Evolutionary conservation across 2,113 vertebrate species (phyloP).

Genomic region (Hirundichthys speculiger): DNA sequence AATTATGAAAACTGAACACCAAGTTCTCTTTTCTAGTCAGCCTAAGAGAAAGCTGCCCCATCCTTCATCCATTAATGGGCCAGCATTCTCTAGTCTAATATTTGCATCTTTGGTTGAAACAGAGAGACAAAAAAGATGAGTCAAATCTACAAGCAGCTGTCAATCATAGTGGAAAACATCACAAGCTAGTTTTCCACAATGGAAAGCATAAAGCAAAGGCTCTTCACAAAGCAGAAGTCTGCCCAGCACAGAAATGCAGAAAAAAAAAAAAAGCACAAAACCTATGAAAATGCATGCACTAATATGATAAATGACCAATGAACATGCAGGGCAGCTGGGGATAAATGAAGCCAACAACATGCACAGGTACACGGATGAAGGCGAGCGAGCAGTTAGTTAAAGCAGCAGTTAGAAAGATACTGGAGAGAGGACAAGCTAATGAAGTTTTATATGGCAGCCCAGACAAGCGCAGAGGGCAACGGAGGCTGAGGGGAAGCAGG

Average conservation of each 20-base stretch:
- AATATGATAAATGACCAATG: constrained; percentile 8
- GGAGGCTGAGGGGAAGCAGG: constrained; percentile 68
- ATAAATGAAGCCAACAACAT: constrained; percentile 33
- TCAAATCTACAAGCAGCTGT: too few species aligned
- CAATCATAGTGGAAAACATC: too few species aligned
- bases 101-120: neutral
- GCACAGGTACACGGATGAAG: constrained; percentile 38
- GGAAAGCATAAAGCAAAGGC: constrained; percentile 11
- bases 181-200: too few species aligned
- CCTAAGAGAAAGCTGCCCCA: neutral
- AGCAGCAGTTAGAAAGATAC: constrained; percentile 49
- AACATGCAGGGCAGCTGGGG: constrained; percentile 34
- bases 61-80: neutral
- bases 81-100: neutral
- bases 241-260: constrained; percentile 21
- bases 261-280: constrained; percentile 4
- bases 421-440: constrained; percentile 20
- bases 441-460: constrained; percentile 47
- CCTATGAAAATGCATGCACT: constrained; percentile 4
- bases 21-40: neutral
- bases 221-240: constrained; percentile 1
- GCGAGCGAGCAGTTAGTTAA: constrained; percentile 53
- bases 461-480: constrained; percentile 50
- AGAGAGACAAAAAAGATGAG: constrained; percentile 10
- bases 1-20: too few species aligned